Evolutionary conservation across 1,140 invertebrate genomes (phyloP).

Genomic region (Holcopasites calliopsidis): DNA sequence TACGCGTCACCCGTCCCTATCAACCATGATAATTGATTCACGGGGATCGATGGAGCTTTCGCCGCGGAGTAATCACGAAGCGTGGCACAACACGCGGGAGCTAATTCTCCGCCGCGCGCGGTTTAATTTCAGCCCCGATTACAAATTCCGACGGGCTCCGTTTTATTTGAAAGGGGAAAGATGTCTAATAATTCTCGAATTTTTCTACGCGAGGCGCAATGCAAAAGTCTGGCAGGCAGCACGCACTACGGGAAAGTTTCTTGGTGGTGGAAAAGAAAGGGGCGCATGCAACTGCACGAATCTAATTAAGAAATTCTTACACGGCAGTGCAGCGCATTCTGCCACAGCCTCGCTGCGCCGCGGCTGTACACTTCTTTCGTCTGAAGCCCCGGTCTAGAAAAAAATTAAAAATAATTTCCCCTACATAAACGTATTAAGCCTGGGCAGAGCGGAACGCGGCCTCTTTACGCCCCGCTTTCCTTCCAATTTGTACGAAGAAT

Average conservation of each 20-base stretch:
- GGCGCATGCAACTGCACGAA: slow-evolving; percentile 53
- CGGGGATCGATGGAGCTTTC: slow-evolving; percentile 22
- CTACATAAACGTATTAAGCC: slow-evolving; percentile 70
- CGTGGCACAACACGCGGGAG: neutral
- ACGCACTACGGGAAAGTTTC: slow-evolving; percentile 45
- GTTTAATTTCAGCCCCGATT: slow-evolving; percentile 3
- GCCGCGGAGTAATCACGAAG: too few relatives aligned
- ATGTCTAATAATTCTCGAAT: slow-evolving; percentile 50
- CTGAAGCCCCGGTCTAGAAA: slow-evolving; percentile 56
- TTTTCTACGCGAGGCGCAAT: slow-evolving; percentile 10
- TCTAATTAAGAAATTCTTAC: slow-evolving; percentile 74
- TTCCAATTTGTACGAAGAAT: slow-evolving; percentile 67
- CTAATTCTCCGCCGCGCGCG: neutral
- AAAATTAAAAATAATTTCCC: slow-evolving; percentile 73
- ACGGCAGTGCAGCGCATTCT: slow-evolving; percentile 56
- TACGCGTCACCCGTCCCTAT: slow-evolving; percentile 6
- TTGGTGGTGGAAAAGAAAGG: slow-evolving; percentile 52
- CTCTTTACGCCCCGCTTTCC: slow-evolving; percentile 50
- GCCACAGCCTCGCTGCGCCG: slow-evolving; percentile 19
- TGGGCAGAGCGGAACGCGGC: slow-evolving; percentile 31
- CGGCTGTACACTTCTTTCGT: slow-evolving; percentile 18
- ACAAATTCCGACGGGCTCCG: slow-evolving; percentile 13
- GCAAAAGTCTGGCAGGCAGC: neutral
- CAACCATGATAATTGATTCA: neutral
- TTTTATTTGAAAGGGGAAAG: slow-evolving; percentile 28